Evolutionary conservation across 2,113 vertebrate genomes (phyloP).

Genomic region (Datnioides undecimradiatus): DNA sequence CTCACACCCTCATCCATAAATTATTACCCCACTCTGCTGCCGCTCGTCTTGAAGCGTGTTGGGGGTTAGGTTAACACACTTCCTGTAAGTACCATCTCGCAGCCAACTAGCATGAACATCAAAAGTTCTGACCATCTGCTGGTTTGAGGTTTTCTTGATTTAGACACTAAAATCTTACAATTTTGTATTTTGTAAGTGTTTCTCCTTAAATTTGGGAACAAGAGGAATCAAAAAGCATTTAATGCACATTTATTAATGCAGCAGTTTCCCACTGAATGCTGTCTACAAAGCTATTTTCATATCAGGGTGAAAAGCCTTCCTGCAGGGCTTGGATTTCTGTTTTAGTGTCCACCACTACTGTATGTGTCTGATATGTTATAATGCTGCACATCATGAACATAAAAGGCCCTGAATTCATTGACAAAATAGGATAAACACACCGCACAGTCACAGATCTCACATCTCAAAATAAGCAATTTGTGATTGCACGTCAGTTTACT

Average conservation of each 20-base stretch:
- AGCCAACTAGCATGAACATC: not conserved
- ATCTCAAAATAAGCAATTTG: slow-evolving; percentile 14
- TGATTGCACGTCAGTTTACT: slow-evolving; percentile 3
- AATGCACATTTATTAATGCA: no score
- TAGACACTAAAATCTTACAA: no score
- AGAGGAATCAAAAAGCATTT: no score
- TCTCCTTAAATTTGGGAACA: no score
- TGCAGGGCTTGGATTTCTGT: not conserved
- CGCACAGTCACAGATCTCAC: not conserved
- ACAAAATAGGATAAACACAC: not conserved
- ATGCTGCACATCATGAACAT: not conserved
- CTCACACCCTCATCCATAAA: slow-evolving; percentile 66
- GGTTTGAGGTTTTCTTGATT: not conserved
- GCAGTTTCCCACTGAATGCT: no score
- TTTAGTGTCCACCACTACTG: not conserved
- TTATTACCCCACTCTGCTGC: slow-evolving; percentile 51
- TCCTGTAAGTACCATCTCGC: not conserved
- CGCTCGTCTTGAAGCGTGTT: slow-evolving; percentile 54
- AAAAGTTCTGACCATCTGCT: slow-evolving; percentile 15
- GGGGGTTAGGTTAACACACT: slow-evolving; percentile 50
- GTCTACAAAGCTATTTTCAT: not conserved
- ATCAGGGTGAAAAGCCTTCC: no score
- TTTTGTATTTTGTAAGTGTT: no score
- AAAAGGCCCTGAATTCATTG: not conserved
- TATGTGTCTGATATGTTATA: not conserved